Conservation (phyloP, 1,140 invertebrate species). For the Trichonephila clavata region DNA sequence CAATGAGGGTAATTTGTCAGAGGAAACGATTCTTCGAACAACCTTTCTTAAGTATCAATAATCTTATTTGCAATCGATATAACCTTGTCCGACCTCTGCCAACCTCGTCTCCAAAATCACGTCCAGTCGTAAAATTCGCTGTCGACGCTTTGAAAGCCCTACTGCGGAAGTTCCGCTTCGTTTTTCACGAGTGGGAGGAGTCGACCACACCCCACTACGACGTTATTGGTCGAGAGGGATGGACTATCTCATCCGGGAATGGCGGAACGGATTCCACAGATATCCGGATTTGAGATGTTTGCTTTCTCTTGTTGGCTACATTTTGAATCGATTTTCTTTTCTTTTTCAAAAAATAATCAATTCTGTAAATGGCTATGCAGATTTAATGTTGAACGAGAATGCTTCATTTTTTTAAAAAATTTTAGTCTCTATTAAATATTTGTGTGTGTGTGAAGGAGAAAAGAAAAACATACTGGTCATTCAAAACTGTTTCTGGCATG, state of each 20-base stretch:
- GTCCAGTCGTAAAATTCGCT: not conserved
- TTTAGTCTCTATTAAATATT: no score
- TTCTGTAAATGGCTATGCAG: not conserved
- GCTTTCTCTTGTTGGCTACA: not conserved
- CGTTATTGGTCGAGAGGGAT: not conserved
- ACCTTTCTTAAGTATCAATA: not conserved
- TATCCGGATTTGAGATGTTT: not conserved
- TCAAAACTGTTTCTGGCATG: no score
- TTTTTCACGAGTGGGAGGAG: not conserved
- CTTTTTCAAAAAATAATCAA: not conserved
- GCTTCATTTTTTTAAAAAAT: no score
- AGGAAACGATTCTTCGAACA: not conserved
- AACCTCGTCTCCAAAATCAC: not conserved
- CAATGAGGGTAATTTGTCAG: no score
- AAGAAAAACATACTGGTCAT: no score
- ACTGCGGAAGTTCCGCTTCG: not conserved
- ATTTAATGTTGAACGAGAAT: not conserved
- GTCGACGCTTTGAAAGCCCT: not conserved
- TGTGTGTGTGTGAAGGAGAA: no score
- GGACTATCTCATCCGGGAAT: not conserved
- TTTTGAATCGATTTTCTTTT: not conserved
- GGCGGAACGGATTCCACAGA: not conserved
- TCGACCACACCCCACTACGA: not conserved
- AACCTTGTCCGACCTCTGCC: not conserved
- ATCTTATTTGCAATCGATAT: conserved; percentile 18